Evolutionary conservation across 2,797 vertebrate genomes (phyloP), one percentile per base, ranked within the genome.

Genomic region (Pampus argenteus): DNA sequence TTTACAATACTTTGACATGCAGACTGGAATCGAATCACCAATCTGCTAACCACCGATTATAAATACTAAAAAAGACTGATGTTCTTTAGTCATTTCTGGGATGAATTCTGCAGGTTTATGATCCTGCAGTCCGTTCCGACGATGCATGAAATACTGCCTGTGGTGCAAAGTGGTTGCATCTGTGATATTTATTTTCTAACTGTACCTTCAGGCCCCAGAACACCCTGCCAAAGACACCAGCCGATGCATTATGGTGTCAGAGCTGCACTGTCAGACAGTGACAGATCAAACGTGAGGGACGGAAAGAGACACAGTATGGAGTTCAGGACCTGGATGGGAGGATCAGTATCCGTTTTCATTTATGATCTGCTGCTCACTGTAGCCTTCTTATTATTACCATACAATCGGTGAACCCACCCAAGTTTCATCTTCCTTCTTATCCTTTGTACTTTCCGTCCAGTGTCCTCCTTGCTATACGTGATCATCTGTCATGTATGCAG

Each of bases 141-240:
- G 79, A 74, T 75, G 73, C 60, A 38, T 74, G 77, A 84, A 81
- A 66, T 69, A 69, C 60, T 57, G 79, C 85, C 85, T 49, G 40
- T 74, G 83, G 87, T 81, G 28, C 79, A 66, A 65, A 84, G 79
- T 56, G 83, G 81, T 86, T 76, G 71, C 76, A 79, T 90, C 79
- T 75, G 66, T 77, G 74, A 82, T 88, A 80, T 89, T 80, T 84
- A 78, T 82, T 88, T 67, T 76, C 66, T 68, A 70, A 73, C 72
- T 61, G 71, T 73, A 81, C 76, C 68, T 73, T 63, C 38, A 34
- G 72, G 82, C 70, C 51, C 48, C 14, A 65, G 76, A 74, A 86
- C 86, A 81, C 81, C 81, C 82, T 87, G 83, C 85, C 79, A 78
- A 47, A 78, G 79, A 78, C 62, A 64, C 65, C 71, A 58, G 79